Evolutionary conservation across 2,113 vertebrate species (phyloP).

Genomic region (Thalassarche chlororhynchos): DNA sequence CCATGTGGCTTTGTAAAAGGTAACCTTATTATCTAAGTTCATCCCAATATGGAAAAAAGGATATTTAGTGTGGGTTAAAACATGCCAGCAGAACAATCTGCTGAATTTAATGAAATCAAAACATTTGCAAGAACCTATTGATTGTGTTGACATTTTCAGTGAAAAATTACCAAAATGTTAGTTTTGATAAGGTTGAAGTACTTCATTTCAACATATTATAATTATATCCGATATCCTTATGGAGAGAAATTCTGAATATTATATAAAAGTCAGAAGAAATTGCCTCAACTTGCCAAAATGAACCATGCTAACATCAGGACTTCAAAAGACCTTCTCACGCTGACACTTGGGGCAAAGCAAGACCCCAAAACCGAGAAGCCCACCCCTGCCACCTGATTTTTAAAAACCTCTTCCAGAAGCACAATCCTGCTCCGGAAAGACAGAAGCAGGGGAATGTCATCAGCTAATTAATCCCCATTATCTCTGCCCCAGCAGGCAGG

Average conservation of each 20-base stretch:
- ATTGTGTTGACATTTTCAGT: conserved; percentile 68
- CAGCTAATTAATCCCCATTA: background rate
- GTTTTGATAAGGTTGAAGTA: conserved; percentile 67
- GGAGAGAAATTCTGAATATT: background rate
- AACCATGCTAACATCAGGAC: background rate
- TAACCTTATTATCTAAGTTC: conserved; percentile 34
- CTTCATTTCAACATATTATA: conserved; percentile 49
- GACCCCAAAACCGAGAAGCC: background rate
- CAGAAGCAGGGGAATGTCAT: background rate
- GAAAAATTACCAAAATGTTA: conserved; percentile 65
- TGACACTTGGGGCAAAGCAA: background rate
- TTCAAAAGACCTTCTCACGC: background rate
- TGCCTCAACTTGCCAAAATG: background rate
- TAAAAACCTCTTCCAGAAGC: background rate
- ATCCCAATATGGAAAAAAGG: background rate
- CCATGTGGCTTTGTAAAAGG: background rate
- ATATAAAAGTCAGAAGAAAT: conserved; percentile 12
- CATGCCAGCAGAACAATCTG: conserved; percentile 54
- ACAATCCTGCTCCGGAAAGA: background rate
- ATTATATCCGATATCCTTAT: conserved; percentile 53
- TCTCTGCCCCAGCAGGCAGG: background rate
- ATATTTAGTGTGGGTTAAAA: conserved; percentile 10
- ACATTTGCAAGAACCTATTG: conserved; percentile 64
- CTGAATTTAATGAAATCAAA: conserved; percentile 57
- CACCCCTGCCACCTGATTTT: background rate